Base-by-base conservation (phyloP, 2,113 vertebrate species). In the Rissa tridactyla region DNA sequence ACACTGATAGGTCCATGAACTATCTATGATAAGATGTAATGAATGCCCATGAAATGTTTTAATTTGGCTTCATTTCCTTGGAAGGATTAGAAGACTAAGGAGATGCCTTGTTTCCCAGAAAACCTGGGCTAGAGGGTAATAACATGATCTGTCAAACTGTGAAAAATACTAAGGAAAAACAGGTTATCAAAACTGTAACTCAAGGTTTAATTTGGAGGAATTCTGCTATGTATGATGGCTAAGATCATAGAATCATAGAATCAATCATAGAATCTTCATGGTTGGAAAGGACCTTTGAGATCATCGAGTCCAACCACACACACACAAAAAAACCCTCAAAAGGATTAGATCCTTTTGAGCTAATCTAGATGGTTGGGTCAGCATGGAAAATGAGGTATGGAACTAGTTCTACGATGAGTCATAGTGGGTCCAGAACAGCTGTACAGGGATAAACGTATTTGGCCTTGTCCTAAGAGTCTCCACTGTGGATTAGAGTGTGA, bases 21-120 rank as follows among this genome's bases (percentile, higher is more conserved):
- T 66, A 55, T 77, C 78, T 66, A 25, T 80, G 70, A 83, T 65
- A 86, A 92, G 90, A 88, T 54, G 42, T 57, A 70, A 82, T 62
- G 51, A 96, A 78, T 2, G 3, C 42, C 89, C 51, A 54, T 49
- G 22, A 88, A 94, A 90, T 88, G 66, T 83, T 90, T 91, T 90
- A 81, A 77, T 95, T 96, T 84, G 86, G 70, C 78, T 92, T 81
- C 6, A 17, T 92, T 84, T 92, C 75, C 84, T 42, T 94, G 71
- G 64, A 92, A 82, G n/a, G 82, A 84, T 94, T 88, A 86, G 72
- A 76, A 75, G 69, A 95, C 16, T 79, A 86, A 66, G 51, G 70
- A 85, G 68, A 86, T 92, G 34, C 71, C 95, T 95, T 94, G 92
- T 93, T 92, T 95, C 82, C 92, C 60, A 60, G 96, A 94, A 95